Base-by-base conservation (phyloP, 2,888 invertebrate genomes). In the Campopleginae sp. region DNA sequence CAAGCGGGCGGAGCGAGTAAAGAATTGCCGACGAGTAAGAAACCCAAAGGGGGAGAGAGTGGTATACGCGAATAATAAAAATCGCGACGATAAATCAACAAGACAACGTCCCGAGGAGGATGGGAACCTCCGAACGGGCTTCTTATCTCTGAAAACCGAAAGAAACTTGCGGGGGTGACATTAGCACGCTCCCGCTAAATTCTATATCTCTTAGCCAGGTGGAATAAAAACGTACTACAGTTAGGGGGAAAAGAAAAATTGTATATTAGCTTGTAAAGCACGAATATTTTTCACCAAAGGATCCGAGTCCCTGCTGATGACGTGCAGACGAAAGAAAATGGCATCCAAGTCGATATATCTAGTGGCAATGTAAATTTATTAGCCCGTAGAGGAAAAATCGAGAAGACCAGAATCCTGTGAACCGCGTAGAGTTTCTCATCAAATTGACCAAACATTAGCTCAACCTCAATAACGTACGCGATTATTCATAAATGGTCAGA, bases 11-110 rank as follows among this genome's bases (percentile, higher is more conserved):
- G 44, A 48, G 33, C 33, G 46, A 27, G 51, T n/a, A 66, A 46
- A 31, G 51, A 42, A 48, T 27, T 42, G 42, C 19, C 42, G 66
- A 27, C 23, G 51, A 65, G 63, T 23, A 17, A 68, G 86, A 70
- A 82, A 19, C 27, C 65, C 68, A 27, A 68, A 61, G 51, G 74
- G 42, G 63, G 19, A 63, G 19, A 63, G 80, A 88, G 88, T 87
- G 87, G 88, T 79, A 87, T 83, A 88, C 89, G 90, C 91, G 93
- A 93, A 93, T 93, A 93, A 94, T 93, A 94, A 94, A 94, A 94
- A 94, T 94, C 92, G 90, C 89, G 89, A 88, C 90, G 91, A 91
- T 94, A 93, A 93, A 87, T 93, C 93, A 93, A 89, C 89, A 90
- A 91, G 90, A 90, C 90, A 90, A 89, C 87, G 86, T 88, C 82